Percentiles rank a stretch among this genome's conserved stretches.
These are phyloP conservation scores for Brachyrhaphis roseni DNA, from an alignment of 2,797 vertebrate genomes.

Conservation along the genomic window DNA sequence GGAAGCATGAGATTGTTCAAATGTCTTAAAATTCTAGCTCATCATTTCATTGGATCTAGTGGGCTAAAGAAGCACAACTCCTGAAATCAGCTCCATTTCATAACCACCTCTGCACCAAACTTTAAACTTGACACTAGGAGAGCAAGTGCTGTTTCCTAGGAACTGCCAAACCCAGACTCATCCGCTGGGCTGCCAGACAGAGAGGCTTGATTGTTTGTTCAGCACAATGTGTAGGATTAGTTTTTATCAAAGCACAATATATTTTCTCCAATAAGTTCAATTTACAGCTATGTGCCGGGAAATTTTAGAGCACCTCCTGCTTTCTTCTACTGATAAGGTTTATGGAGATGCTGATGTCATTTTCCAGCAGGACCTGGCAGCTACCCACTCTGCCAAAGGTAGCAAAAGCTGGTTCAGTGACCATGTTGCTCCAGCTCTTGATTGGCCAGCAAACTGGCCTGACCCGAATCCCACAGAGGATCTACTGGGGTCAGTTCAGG, in stretches of 20 bases:
- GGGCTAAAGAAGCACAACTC: neutral
- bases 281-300: neutral
- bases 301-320: too few relatives aligned
- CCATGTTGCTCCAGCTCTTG: neutral
- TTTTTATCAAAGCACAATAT: neutral
- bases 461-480: neutral
- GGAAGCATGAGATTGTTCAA: neutral
- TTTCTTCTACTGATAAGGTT: neutral
- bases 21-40: neutral
- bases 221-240: neutral
- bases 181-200: neutral
- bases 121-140: neutral
- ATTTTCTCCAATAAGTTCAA: slow-evolving; percentile 13
- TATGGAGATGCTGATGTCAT: neutral
- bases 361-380: neutral
- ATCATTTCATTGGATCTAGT: neutral
- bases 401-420: neutral
- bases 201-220: neutral
- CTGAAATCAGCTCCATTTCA: neutral
- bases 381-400: neutral
- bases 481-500: neutral
- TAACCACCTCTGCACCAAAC: neutral
- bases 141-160: neutral
- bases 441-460: neutral
- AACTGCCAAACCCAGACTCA: neutral